Evolutionary conservation across 2,113 vertebrate species (phyloP).

Genomic region (Bucco capensis): DNA sequence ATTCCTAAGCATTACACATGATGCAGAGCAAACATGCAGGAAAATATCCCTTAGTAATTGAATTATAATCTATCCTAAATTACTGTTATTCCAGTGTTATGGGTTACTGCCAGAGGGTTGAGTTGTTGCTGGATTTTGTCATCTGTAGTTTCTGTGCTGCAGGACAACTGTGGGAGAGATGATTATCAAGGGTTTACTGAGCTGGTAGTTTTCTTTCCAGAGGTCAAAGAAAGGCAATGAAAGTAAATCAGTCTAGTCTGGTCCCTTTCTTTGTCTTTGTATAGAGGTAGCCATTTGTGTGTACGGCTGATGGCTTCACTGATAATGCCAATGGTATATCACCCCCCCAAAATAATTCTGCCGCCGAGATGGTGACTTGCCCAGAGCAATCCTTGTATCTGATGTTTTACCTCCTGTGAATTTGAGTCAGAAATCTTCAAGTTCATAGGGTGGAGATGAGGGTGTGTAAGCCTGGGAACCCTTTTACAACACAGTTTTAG

Average conservation of each 20-base stretch:
- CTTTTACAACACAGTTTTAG: not conserved
- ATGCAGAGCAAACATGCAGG: not conserved
- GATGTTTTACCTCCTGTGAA: conserved; percentile 6
- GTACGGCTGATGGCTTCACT: conserved; percentile 20
- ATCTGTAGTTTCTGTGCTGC: not conserved
- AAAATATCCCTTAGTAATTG: not conserved
- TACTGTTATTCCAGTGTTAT: not conserved
- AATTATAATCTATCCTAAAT: not conserved
- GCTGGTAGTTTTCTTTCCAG: not conserved
- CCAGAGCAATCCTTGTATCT: conserved; percentile 14
- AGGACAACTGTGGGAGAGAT: not conserved
- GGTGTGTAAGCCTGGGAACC: not conserved
- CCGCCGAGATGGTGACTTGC: not conserved
- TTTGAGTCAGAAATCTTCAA: conserved; percentile 1
- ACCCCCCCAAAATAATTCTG: conserved; percentile 21
- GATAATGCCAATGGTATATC: conserved; percentile 25
- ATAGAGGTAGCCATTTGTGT: not conserved
- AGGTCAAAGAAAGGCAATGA: conserved; percentile 14
- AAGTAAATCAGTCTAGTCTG: conserved; percentile 20
- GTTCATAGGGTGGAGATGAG: not conserved
- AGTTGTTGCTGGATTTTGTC: conserved; percentile 8
- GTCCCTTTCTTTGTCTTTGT: not conserved
- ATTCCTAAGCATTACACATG: not conserved
- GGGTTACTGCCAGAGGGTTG: not conserved
- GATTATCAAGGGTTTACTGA: not conserved